phyloP scores from a whole-genome alignment of 1,140 invertebrate genomes.

The Meteorus sp. region DNA sequence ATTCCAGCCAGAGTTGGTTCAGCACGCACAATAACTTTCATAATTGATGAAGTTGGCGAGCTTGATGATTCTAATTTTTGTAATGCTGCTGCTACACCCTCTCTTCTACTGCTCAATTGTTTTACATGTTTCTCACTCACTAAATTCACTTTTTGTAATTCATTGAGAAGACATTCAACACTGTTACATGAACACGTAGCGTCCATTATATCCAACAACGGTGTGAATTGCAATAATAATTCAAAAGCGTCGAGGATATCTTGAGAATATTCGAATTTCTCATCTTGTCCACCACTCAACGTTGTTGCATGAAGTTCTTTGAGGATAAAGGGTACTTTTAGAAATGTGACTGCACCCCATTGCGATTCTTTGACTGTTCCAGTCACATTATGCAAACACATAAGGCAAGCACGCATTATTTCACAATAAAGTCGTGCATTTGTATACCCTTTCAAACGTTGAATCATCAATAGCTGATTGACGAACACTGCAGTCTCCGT shows the following conservation, averaged over 20 bases:
- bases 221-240: slow-evolving; percentile 76
- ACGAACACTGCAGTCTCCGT: slow-evolving; percentile 77
- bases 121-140: slow-evolving; percentile 77
- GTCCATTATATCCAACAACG: slow-evolving; percentile 87
- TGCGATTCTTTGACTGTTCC: slow-evolving; percentile 79
- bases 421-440: slow-evolving; percentile 81
- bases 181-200: slow-evolving; percentile 85
- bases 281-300: slow-evolving; percentile 50
- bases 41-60: slow-evolving; percentile 66
- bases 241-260: slow-evolving; percentile 83
- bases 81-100: slow-evolving; percentile 52
- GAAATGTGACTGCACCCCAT: slow-evolving; percentile 91
- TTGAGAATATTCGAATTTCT: slow-evolving; percentile 67
- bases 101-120: slow-evolving; percentile 68
- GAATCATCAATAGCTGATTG: slow-evolving; percentile 79
- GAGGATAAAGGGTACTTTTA: slow-evolving; percentile 84
- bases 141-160: slow-evolving; percentile 78
- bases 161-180: slow-evolving; percentile 79
- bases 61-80: slow-evolving; percentile 69
- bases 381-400: slow-evolving; percentile 82
- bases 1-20: slow-evolving; percentile 86
- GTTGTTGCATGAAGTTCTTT: slow-evolving; percentile 68
- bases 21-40: slow-evolving; percentile 80
- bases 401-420: slow-evolving; percentile 83
- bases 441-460: slow-evolving; percentile 76